Base-by-base conservation (phyloP, 1,140 invertebrate genomes). In the Listronotus bonariensis region DNA sequence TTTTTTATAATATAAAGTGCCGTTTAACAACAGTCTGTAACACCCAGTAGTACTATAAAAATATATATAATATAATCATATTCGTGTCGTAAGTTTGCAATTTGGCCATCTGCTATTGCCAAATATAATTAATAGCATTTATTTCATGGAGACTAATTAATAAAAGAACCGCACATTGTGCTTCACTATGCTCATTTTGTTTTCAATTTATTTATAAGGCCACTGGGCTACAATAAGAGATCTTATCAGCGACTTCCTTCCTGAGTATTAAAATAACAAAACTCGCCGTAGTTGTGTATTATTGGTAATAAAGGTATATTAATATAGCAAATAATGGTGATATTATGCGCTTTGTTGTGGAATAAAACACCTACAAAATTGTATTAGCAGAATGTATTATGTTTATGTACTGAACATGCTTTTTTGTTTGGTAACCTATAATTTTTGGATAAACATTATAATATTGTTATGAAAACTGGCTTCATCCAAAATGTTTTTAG, bases 191-290 rank as follows among this genome's bases (percentile, higher is more conserved):
- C 45, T 43, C 63, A 58, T 64, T 72, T 70, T 72, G 68, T 72
- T 72, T 68, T 70, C 68, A 67, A 67, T 72, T 72, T 60, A 65
- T 70, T 70, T 51, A 70, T 65, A 72, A 66, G 66, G 61, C 51
- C 56, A 56, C 60, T 57, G 42, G 65, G 48, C 55, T 65, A 51
- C 51, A 67, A 72, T 68, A 65, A 59, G 66, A 67, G 71, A 73
- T 73, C 26, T 51, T 73, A 73, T 73, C 71, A 45, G 11, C 52
- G 14, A 71, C 71, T 71, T 73, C 71, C 71, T 73, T 73, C 71
- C 71, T 67, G 69, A 53, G 20, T 45, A 62, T 62, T 62, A 53
- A 62, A 62, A 62, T 62, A 62, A 62, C 59, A 62, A 62, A 62
- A 62, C 34, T 71, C 52, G 58, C 55, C 46, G 61, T 64, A 67